These are phyloP conservation scores for Oreotrochilus melanogaster DNA, from an alignment of 2,113 vertebrate species.

Conservation along the genomic window DNA sequence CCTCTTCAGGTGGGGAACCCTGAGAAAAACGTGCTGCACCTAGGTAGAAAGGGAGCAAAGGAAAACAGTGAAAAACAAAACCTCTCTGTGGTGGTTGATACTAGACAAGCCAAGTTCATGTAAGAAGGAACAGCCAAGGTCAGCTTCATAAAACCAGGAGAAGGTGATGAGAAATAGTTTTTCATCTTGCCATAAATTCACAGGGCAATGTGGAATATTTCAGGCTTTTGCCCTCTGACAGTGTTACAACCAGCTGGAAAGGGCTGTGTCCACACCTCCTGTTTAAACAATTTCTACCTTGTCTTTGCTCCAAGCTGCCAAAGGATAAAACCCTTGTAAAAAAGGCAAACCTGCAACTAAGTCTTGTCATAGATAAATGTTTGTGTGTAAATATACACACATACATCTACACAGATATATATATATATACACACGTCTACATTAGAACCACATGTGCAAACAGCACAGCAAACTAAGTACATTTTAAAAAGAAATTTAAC, in stretches of 20 bases:
- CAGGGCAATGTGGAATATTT: background rate
- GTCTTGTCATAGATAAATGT: background rate
- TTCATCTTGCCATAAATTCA: background rate
- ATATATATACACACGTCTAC: background rate
- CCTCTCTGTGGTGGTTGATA: background rate
- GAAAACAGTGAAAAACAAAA: background rate
- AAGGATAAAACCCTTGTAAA: background rate
- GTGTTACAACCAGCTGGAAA: background rate
- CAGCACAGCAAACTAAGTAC: background rate
- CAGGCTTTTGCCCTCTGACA: background rate
- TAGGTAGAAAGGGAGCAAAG: background rate
- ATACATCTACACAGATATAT: rapidly evolving
- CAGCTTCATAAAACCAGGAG: background rate
- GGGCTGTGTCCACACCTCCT: background rate
- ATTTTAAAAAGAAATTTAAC: background rate
- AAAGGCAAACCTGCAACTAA: background rate
- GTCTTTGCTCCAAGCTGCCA: background rate
- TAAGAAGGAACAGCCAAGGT: background rate
- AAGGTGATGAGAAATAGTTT: background rate
- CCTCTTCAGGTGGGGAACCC: background rate
- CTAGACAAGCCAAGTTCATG: background rate
- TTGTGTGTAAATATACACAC: background rate
- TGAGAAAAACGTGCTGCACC: background rate
- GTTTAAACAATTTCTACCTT: background rate
- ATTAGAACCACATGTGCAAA: background rate